Evolutionary conservation across 2,797 vertebrate species (phyloP).

Genomic region (Urocyon cinereoargenteus): DNA sequence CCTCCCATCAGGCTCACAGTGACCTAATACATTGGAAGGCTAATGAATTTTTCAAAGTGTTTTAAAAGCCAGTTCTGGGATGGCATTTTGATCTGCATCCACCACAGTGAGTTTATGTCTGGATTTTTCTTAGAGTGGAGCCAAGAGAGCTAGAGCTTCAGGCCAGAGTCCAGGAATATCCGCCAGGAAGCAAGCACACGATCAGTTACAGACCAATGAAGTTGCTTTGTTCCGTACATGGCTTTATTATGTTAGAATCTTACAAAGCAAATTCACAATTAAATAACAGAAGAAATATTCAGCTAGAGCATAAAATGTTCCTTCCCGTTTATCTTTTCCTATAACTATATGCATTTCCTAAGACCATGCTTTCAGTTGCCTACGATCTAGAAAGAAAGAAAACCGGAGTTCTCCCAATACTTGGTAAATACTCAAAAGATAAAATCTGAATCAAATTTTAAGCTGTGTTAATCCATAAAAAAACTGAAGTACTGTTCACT

Average conservation of each 20-base stretch:
- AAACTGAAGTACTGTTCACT: background rate
- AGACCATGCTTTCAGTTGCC: background rate
- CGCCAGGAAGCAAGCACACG: background rate
- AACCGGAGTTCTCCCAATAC: background rate
- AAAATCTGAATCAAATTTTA: background rate
- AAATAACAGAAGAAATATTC: constrained; percentile 1
- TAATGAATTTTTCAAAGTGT: constrained; percentile 72
- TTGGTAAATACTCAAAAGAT: constrained; percentile 41
- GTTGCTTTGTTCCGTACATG: background rate
- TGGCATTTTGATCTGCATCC: constrained; percentile 54
- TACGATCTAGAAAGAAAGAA: background rate
- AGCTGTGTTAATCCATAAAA: background rate
- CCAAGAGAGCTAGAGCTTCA: constrained; percentile 33
- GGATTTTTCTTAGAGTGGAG: constrained; percentile 28
- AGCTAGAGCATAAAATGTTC: background rate
- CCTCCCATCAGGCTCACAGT: background rate
- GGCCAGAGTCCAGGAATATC: background rate
- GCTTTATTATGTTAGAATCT: background rate
- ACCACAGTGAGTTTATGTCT: constrained; percentile 50
- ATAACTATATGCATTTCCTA: background rate
- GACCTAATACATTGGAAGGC: constrained; percentile 26
- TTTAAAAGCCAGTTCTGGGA: constrained; percentile 66
- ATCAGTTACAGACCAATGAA: background rate
- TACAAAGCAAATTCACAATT: background rate
- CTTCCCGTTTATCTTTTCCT: background rate